Base-by-base conservation (phyloP, 92 coral and sea anemone genomes). In the Plumapathes pennacea region DNA sequence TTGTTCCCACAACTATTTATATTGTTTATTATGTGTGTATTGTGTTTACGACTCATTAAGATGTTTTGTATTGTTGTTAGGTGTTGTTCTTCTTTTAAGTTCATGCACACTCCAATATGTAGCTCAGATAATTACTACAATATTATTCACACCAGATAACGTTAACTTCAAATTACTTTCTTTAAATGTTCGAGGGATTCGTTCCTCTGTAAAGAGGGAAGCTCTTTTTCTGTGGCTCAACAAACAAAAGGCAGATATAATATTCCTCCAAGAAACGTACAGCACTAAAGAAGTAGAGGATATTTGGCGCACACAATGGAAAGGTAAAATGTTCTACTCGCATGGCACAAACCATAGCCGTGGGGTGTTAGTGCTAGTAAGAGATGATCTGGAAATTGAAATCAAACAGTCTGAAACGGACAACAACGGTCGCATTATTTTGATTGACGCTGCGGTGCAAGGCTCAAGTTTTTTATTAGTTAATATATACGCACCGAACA, bases 341-440 rank as follows among this genome's bases (percentile, higher is more conserved):
- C 76, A 60, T n/a, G 87, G 87, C 1, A 32, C 87, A 38, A 67
- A 72, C 22, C 76, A 68, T 5, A 73, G 82, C 46, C 32, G 74
- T 14, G 76, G 87, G 12, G 55, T 34, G 3, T 50, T 69, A 5
- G 36, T 64, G 9, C 41, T 74, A 1, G 13, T 64, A 18, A 56
- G 43, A 14, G 56, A 74, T 5, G 24, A 38, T n/a, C 40, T 74
- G 23, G 67, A 74, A 43, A 34, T 74, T 52, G 60, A 74, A 48
- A 60, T 40, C 11, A 64, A 47, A 54, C 36, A 31, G 2, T 15
- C 38, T 9, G 24, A 18, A 20, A 11, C 31, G 2, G 74, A 74
- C 44, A 39, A 64, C 10, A 26, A 44, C 28, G 81, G 74, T 6
- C 51, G 73, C 20, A 63, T 43, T 21, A 54, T 74, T 21, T 14